Evolutionary conservation across 2,797 vertebrate genomes (phyloP), one percentile per base, ranked within the genome.

Genomic region (Picus viridis): DNA sequence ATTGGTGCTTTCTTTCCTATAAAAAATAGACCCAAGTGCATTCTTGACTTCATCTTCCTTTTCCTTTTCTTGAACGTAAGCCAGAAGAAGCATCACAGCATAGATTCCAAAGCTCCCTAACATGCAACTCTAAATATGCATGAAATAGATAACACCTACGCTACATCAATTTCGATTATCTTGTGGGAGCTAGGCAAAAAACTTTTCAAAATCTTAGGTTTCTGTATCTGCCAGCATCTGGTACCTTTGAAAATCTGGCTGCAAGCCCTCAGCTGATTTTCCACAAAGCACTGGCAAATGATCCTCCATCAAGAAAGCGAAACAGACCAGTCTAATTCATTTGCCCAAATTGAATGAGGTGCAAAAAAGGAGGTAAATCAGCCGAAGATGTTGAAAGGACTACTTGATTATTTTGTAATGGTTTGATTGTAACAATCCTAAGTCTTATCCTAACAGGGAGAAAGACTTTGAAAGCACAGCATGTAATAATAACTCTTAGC

Each of bases 361-460:
- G 85, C 61, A 89, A 91, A 92, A 88, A 88, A 68, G 3, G 49
- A 91, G 75, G 95, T 86, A 93, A 82, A 89, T 88, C 51, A 74
- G 32, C 51, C 7, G 53, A 82, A 83, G 69, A 71, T 74, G 54
- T 51, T 94, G 74, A 94, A 93, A 91, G 59, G 54, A 68, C 41
- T 73, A 64, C 22, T 53, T 86, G 54, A 74, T 88, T 88, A 73
- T 82, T 81, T 90, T 92, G 70, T 73, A 89, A 76, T 43, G 23
- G 62, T 58, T 89, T 87, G 71, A 86, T 34, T 92, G 64, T 86
- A 91, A 79, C 41, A 82, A 41, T 47, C 23, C 69, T 59, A 88
- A 73, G 26, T 74, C 70, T 89, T 83, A 63, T 22, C 51, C 82
- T 59, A 86, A 84, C 65, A 89, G 87, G 65, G 82, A 93, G 54